Percentiles rank a stretch among this genome's conserved stretches.
Evolutionary conservation across 1,140 invertebrate genomes (phyloP).

Genomic region (Drosophila prosaltans): DNA sequence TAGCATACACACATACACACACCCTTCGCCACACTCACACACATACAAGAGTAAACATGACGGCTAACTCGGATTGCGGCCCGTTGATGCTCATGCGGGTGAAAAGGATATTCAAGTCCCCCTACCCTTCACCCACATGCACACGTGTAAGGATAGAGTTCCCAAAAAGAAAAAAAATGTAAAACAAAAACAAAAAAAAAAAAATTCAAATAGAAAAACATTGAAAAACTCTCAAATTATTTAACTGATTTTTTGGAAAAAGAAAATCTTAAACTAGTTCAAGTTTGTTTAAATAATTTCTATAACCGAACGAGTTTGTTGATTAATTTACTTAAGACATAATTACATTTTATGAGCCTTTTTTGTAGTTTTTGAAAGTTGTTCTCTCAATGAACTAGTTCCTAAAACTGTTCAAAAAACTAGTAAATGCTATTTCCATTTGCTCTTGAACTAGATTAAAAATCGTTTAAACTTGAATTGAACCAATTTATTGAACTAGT

Average conservation of each 20-base stretch:
- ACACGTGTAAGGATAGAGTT: constrained; percentile 1
- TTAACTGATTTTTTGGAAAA: neutral
- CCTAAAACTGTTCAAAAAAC: too few relatives aligned
- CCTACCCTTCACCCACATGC: neutral
- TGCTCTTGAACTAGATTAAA: neutral
- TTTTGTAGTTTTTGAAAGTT: too few relatives aligned
- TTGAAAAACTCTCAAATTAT: neutral
- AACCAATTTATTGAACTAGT: neutral
- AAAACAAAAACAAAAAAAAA: neutral
- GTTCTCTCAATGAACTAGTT: too few relatives aligned
- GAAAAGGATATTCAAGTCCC: neutral
- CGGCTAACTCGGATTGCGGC: constrained; percentile 15
- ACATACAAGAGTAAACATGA: constrained; percentile 27
- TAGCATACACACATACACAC: constrained; percentile 16
- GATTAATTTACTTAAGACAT: too few relatives aligned
- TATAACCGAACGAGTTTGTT: too few relatives aligned
- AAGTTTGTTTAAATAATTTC: neutral
- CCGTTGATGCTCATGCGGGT: constrained; percentile 7
- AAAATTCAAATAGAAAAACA: constrained; percentile 7
- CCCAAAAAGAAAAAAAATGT: neutral
- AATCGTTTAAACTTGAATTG: neutral
- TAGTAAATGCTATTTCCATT: too few relatives aligned
- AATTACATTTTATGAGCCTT: too few relatives aligned
- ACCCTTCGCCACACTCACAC: neutral
- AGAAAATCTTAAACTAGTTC: neutral